A percentile compares a stretch with the other conserved stretches of the same genome.
phyloP scores from a whole-genome alignment of 2,797 vertebrate genomes.

The Naso thynnoides region DNA sequence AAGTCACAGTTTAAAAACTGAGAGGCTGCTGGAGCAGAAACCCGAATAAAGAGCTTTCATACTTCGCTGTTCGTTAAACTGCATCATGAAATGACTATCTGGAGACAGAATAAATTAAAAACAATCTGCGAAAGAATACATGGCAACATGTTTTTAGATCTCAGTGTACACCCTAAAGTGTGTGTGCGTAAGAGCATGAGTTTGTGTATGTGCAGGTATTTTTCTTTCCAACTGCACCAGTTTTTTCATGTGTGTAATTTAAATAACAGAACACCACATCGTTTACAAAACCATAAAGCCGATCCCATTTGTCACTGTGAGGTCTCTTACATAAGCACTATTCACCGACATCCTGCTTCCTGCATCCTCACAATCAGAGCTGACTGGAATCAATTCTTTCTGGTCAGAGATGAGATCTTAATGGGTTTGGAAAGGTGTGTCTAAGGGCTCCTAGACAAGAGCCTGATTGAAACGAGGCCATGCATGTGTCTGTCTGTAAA shows the following conservation, averaged over 20 bases:
- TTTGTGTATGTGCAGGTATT: too few relatives aligned
- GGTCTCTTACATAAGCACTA: constrained; percentile 50
- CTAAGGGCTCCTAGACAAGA: constrained; percentile 51
- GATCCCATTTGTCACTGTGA: constrained; percentile 66
- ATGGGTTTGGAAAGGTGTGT: constrained; percentile 72
- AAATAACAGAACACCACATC: constrained; percentile 33
- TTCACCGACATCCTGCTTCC: constrained; percentile 70
- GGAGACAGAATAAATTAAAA: background rate
- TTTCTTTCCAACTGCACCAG: background rate
- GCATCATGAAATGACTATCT: background rate
- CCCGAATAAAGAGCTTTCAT: constrained; percentile 1
- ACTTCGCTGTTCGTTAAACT: background rate
- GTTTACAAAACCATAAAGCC: constrained; percentile 66
- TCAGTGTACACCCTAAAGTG: background rate
- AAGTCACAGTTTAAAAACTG: constrained; percentile 28
- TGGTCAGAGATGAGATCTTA: constrained; percentile 72
- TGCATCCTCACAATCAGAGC: constrained; percentile 52
- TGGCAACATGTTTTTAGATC: background rate
- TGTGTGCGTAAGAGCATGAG: background rate
- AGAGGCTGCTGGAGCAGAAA: constrained; percentile 19
- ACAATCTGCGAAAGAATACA: background rate
- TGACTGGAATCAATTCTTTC: constrained; percentile 74
- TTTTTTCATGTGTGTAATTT: background rate
- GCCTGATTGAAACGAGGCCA: constrained; percentile 37
- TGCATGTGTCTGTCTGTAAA: constrained; percentile 41